A percentile compares a stretch with the other conserved stretches of the same genome.
phyloP scores from a whole-genome alignment of 1,140 invertebrate species.

The Danaus melanippus region DNA sequence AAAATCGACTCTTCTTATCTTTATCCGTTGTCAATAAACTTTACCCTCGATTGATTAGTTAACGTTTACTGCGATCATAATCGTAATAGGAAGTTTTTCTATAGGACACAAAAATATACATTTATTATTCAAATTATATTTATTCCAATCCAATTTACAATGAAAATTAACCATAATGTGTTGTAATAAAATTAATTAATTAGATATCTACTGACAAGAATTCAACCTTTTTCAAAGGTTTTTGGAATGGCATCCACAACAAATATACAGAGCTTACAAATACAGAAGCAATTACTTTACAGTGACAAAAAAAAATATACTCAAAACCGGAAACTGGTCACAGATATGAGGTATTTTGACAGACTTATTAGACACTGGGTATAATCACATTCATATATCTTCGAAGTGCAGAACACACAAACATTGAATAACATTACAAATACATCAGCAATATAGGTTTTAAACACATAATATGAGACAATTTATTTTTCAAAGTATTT shows the following conservation, averaged over 20 bases:
- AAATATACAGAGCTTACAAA: slow-evolving; percentile 38
- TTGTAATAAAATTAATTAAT: slow-evolving; percentile 46
- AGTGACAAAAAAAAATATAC: too few species aligned
- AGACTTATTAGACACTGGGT: too few species aligned
- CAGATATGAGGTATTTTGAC: too few species aligned
- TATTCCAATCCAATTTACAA: slow-evolving; percentile 63
- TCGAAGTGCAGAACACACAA: too few species aligned
- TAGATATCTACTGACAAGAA: slow-evolving; percentile 64
- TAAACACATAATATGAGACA: too few species aligned
- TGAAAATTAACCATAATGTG: slow-evolving; percentile 50
- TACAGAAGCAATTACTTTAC: slow-evolving; percentile 21
- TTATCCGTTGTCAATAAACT: slow-evolving; percentile 40
- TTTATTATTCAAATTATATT: slow-evolving; percentile 43
- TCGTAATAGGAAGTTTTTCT: not conserved
- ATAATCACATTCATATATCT: too few species aligned
- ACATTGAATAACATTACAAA: too few species aligned
- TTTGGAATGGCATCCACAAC: slow-evolving; percentile 60
- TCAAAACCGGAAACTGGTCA: too few species aligned
- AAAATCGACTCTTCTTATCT: slow-evolving; percentile 28
- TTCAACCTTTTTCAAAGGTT: slow-evolving; percentile 61
- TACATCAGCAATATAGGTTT: too few species aligned
- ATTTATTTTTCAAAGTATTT: too few species aligned
- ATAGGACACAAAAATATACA: slow-evolving; percentile 15
- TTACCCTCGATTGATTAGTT: slow-evolving; percentile 22
- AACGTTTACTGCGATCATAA: slow-evolving; percentile 7